A percentile compares a stretch with the other conserved stretches of the same genome.
These are phyloP conservation scores for Pitta sordida DNA, from an alignment of 2,113 vertebrate genomes.

Conservation along the genomic window DNA sequence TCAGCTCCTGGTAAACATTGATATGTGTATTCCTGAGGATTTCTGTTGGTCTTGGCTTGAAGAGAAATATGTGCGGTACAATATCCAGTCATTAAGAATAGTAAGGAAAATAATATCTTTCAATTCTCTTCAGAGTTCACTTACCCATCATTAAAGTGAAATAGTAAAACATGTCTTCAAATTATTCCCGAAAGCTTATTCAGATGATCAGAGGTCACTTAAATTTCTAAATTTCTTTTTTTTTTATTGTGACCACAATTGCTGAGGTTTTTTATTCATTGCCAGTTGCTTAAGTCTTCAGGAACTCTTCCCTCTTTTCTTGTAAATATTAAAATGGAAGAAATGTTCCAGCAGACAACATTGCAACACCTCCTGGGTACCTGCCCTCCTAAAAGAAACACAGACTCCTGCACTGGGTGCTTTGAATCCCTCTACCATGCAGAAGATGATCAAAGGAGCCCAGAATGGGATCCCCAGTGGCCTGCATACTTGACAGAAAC, in stretches of 20 bases:
- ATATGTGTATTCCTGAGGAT: not conserved
- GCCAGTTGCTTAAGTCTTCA: not conserved
- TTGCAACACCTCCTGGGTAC: not conserved
- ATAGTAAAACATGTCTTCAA: conserved; percentile 5
- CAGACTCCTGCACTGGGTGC: rapidly evolving
- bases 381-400: not conserved
- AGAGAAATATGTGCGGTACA: not conserved
- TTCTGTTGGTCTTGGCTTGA: not conserved
- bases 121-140: not conserved
- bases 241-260: not conserved
- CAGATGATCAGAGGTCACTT: not conserved
- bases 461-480: not conserved
- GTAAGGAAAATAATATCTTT: not conserved
- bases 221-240: not conserved
- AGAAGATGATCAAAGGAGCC: not conserved
- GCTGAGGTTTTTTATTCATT: not conserved
- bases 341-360: not conserved
- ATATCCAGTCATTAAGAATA: not conserved
- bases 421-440: not conserved
- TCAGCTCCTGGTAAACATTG: not conserved
- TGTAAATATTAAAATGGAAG: not conserved
- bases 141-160: conserved; percentile 10
- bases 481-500: rapidly evolving
- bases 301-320: not conserved
- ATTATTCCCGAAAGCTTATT: not conserved